A percentile compares a stretch with the other conserved stretches of the same genome.
Evolutionary conservation across 2,888 invertebrate species (phyloP).

Genomic region (Sthenelais limicola): DNA sequence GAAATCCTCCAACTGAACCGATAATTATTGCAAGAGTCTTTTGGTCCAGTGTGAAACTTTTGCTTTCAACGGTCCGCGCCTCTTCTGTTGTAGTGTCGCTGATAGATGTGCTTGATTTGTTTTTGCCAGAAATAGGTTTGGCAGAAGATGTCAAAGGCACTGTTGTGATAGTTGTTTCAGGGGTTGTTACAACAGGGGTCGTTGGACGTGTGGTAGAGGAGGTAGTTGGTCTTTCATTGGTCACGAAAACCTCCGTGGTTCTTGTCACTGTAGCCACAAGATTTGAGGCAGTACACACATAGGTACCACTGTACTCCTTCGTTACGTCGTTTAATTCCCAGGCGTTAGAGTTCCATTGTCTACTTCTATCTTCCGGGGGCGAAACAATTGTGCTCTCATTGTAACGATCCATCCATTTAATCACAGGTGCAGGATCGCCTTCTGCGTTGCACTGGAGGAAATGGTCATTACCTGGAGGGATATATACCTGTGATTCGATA

Average conservation of each 20-base stretch:
- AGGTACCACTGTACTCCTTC: slow-evolving; percentile 38
- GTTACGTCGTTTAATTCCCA: slow-evolving; percentile 26
- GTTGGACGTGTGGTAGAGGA: neutral
- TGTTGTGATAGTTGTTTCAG: neutral
- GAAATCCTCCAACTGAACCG: neutral
- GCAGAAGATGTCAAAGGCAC: no score
- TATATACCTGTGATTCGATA: slow-evolving; percentile 36
- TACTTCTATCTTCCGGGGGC: slow-evolving; percentile 45
- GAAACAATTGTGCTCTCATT: slow-evolving; percentile 47
- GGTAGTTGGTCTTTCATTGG: neutral
- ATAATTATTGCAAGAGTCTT: slow-evolving; percentile 15
- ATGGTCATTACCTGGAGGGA: slow-evolving; percentile 35
- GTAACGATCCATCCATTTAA: slow-evolving; percentile 48
- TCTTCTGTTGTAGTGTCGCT: slow-evolving; percentile 28
- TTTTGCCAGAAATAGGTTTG: neutral
- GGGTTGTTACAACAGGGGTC: neutral
- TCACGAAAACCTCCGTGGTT: neutral
- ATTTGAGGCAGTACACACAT: slow-evolving; percentile 45
- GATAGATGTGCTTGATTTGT: neutral
- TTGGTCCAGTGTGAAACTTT: neutral
- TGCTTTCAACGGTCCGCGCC: neutral
- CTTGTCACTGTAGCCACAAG: slow-evolving; percentile 21
- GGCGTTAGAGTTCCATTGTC: slow-evolving; percentile 5
- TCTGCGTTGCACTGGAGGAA: slow-evolving; percentile 46
- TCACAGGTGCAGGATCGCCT: slow-evolving; percentile 49